Base-by-base conservation (phyloP, 1,140 invertebrate species). In the Drosophila pandora region DNA sequence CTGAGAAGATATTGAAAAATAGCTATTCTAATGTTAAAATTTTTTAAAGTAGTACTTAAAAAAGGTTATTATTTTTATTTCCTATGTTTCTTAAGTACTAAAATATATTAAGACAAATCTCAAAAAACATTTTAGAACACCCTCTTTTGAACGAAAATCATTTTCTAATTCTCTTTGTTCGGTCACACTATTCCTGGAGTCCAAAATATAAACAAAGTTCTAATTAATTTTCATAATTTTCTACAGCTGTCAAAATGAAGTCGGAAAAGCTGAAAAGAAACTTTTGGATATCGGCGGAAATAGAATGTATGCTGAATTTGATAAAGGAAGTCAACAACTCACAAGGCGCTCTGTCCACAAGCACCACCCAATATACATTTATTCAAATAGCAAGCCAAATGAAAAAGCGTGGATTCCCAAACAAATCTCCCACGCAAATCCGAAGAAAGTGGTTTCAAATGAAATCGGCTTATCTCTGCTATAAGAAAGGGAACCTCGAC, bases 361-460 rank as follows among this genome's bases (percentile, higher is more conserved):
- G 75, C 13, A 90, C 88, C 5, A 90, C 88, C 1, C 89, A 90
- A 22, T 80, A 75, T 17, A 90, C 88, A 8, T 90, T 90, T 53
- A 63, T 83, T 2, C 83, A 82, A 64, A 90, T 90, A 22, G 88
- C 88, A 1, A 82, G 65, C 25, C 87, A 82, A 58, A 90, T 90
- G 88, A 90, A 76, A 54, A 84, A 72, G n/a, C 43, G 53, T 25
- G 88, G 88, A 21, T 90, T 90, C 47, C 80, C 89, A 5, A 90
- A 90, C 25, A 90, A 90, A 68, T 79, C 83, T 1, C 83, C 88
- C 7, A 82, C 88, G 1, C 88, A 90, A 65, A 83, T 90, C 2
- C 49, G 88, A 57, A 67, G 88, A 8, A 90, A 90, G 37, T 90
- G 88, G 88, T 90, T 90, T 70, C 88, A 90, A 61, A 90, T 90